A percentile compares a stretch with the other conserved stretches of the same genome.
Evolutionary conservation across 2,888 invertebrate species (phyloP).

Genomic region (Apeira syringaria): DNA sequence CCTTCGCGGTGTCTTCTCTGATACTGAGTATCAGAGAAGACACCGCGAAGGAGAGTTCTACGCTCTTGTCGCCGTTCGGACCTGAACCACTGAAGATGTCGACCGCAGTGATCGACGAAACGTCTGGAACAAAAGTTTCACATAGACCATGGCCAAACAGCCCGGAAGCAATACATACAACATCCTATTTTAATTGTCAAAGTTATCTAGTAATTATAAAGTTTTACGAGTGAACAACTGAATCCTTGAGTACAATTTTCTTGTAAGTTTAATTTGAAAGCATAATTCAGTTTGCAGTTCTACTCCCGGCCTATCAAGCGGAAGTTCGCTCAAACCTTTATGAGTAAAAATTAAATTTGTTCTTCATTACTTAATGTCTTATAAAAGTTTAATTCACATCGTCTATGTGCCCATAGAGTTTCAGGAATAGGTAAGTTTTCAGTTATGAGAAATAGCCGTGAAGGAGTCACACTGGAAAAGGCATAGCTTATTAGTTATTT

Average conservation of each 20-base stretch:
- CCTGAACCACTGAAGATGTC: too few relatives aligned
- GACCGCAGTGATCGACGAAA: too few relatives aligned
- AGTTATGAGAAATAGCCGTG: conserved; percentile 17
- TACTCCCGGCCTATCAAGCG: conserved; percentile 41
- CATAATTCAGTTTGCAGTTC: conserved; percentile 48
- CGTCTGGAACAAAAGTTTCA: too few relatives aligned
- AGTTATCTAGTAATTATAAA: conserved; percentile 7
- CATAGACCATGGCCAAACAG: too few relatives aligned
- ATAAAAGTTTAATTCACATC: conserved; percentile 40
- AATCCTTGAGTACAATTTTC: conserved; percentile 17
- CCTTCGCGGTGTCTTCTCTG: too few relatives aligned
- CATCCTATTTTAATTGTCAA: not conserved
- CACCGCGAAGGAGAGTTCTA: too few relatives aligned
- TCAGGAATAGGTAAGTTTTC: conserved; percentile 14
- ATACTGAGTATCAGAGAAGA: too few relatives aligned
- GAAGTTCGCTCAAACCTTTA: conserved; percentile 46
- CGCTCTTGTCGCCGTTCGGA: too few relatives aligned
- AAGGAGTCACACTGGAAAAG: too few relatives aligned
- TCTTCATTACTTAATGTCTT: conserved; percentile 44
- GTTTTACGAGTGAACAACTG: conserved; percentile 10
- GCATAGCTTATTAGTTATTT: too few relatives aligned
- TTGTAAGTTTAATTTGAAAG: conserved; percentile 34
- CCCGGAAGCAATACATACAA: too few relatives aligned
- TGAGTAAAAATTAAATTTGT: conserved; percentile 51
- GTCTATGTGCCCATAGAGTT: conserved; percentile 16